A percentile compares a stretch with the other conserved stretches of the same genome.
phyloP scores from a whole-genome alignment of 2,113 vertebrate species.

The Pedetes capensis region DNA sequence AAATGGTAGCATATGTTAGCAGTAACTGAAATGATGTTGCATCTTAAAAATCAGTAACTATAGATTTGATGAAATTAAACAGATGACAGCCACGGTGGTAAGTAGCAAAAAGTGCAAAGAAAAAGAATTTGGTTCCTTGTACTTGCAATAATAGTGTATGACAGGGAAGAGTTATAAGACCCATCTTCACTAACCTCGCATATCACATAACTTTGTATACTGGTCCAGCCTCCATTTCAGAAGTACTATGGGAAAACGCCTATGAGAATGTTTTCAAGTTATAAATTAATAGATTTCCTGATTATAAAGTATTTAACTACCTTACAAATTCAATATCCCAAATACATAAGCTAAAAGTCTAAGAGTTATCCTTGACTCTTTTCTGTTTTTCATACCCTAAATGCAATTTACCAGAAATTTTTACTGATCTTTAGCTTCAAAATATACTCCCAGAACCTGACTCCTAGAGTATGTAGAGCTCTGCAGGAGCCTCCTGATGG shows the following conservation, averaged over 20 bases:
- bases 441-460: background rate
- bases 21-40: background rate
- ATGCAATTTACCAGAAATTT: background rate
- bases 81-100: background rate
- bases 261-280: background rate
- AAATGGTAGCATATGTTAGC: background rate
- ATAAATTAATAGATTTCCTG: background rate
- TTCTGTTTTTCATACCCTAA: background rate
- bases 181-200: background rate
- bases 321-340: background rate
- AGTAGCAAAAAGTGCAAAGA: background rate
- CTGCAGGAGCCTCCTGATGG: background rate
- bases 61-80: slow-evolving; percentile 7
- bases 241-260: background rate
- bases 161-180: background rate
- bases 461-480: background rate
- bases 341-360: background rate
- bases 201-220: background rate
- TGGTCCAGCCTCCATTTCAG: background rate
- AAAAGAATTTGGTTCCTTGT: background rate
- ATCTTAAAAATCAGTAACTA: slow-evolving; percentile 36
- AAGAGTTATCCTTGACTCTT: background rate
- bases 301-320: background rate
- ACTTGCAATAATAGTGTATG: background rate
- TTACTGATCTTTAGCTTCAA: background rate